Base-by-base conservation (phyloP, 2,888 invertebrate genomes). In the Himalopsyche japonica region DNA sequence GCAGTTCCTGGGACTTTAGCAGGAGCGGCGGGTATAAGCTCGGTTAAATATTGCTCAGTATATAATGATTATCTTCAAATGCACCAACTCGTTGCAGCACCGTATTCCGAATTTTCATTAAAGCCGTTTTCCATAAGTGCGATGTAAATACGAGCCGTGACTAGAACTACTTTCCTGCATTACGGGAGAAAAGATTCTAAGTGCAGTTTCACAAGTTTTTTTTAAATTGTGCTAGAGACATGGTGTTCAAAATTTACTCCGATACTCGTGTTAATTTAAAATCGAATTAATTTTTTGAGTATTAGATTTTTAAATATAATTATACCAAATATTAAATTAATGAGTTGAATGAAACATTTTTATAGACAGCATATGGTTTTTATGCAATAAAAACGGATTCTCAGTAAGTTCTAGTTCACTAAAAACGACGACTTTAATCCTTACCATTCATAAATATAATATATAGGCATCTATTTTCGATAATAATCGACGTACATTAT, bases 1-100 rank as follows among this genome's bases (percentile, higher is more conserved):
- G 57, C 57, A 57, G 57, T 24, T 57, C 57, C 57, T 57, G 57
- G 20, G 57, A 57, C 57, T 57, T 57, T 57, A 57, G 57, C 79
- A 43, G 20, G 64, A 20, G 64, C 37, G 24, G 64, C 64, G 34
- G 79, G 43, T 64, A 32, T 82, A 64, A 82, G 82, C 79, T 43
- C 24, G 37, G 82, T 64, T 82, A 82, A 82, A 82, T 82, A 82
- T 82, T 80, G 79, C 79, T 34, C 82, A 57, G 48, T 76, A 76
- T 10, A 76, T 82, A 82, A 80, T 82, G 79, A 82, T 84, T 84
- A 84, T 84, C 84, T 80, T 77, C 82, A 32, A 76, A 49, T 79
- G 82, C 82, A 79, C 79, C 77, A 49, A 34, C 64, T 49, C 32
- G 64, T 48, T 76, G 49, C 77, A 77, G 24, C 47, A 77, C 18